These are phyloP conservation scores for Urocolius indicus DNA, from an alignment of 2,113 vertebrate species.

Conservation along the genomic window DNA sequence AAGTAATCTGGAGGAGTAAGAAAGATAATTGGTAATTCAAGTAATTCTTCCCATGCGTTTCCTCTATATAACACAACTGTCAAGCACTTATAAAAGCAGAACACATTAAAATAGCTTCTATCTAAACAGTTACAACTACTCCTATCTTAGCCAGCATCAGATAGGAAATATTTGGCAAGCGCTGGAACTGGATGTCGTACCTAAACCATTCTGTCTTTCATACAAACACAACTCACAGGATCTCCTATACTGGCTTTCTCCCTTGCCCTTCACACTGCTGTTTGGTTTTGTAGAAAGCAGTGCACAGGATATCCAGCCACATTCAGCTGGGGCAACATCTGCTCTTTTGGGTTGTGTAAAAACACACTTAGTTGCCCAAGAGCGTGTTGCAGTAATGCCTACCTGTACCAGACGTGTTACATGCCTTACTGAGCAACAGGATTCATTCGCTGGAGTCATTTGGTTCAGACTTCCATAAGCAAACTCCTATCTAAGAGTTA, in stretches of 20 bases:
- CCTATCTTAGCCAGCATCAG: not conserved
- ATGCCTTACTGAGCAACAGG: not conserved
- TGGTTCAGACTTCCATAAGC: not conserved
- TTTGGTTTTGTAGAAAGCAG: not conserved
- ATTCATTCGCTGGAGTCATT: not conserved
- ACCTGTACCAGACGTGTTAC: not conserved
- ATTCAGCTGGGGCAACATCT: not conserved
- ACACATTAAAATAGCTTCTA: not conserved
- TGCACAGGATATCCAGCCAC: not conserved
- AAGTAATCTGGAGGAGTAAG: slow-evolving; percentile 80
- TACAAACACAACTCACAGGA: not conserved
- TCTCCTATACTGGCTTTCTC: not conserved
- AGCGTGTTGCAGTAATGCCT: not conserved
- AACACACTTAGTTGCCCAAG: not conserved
- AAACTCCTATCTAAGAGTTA: not conserved
- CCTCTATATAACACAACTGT: not conserved
- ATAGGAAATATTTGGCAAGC: not conserved
- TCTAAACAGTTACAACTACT: not conserved
- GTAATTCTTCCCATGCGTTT: not conserved
- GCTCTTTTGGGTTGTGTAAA: not conserved
- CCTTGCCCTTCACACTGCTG: not conserved
- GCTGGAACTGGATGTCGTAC: not conserved
- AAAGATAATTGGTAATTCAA: not conserved
- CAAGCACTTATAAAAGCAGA: not conserved
- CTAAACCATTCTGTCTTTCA: not conserved